A percentile compares a stretch with the other conserved stretches of the same genome.
These are phyloP conservation scores for Gadopsis marmoratus DNA, from an alignment of 2,797 vertebrate species.

Conservation along the genomic window DNA sequence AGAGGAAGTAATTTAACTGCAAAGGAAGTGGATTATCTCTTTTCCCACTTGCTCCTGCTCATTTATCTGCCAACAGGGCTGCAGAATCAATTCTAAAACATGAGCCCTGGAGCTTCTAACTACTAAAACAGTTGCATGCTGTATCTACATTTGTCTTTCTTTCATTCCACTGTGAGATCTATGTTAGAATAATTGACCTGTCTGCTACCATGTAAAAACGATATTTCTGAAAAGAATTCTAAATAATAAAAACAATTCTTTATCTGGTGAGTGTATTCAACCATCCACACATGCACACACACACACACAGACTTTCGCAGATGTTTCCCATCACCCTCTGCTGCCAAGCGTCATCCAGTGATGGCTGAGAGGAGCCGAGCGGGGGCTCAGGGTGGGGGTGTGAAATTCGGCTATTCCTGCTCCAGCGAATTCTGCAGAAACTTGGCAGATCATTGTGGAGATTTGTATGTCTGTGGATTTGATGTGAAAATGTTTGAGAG, in stretches of 20 bases:
- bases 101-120: constrained; percentile 46
- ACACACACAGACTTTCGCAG: constrained; percentile 69
- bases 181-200: constrained; percentile 42
- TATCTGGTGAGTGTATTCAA: constrained; percentile 61
- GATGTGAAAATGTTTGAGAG: constrained; percentile 76
- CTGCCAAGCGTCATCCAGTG: constrained; percentile 69
- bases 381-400: constrained; percentile 50
- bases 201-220: constrained; percentile 41
- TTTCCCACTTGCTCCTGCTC: constrained; percentile 44
- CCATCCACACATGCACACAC: constrained; percentile 11
- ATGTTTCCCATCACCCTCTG: constrained; percentile 78
- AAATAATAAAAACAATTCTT: constrained; percentile 53
- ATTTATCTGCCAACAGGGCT: constrained; percentile 50
- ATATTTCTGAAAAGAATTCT: constrained; percentile 21
- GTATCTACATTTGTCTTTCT: constrained; percentile 53
- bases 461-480: constrained; percentile 79
- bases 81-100: constrained; percentile 43
- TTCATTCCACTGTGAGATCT: constrained; percentile 37
- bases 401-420: constrained; percentile 76
- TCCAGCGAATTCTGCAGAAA: constrained; percentile 77
- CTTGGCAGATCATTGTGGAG: constrained; percentile 79
- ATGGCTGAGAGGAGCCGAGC: constrained; percentile 52
- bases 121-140: constrained; percentile 40
- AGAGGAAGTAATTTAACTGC: constrained; percentile 72
- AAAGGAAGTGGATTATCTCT: constrained; percentile 75